Conservation (phyloP, 1,140 invertebrate genomes). For the Leptestheria dahalacensis region DNA sequence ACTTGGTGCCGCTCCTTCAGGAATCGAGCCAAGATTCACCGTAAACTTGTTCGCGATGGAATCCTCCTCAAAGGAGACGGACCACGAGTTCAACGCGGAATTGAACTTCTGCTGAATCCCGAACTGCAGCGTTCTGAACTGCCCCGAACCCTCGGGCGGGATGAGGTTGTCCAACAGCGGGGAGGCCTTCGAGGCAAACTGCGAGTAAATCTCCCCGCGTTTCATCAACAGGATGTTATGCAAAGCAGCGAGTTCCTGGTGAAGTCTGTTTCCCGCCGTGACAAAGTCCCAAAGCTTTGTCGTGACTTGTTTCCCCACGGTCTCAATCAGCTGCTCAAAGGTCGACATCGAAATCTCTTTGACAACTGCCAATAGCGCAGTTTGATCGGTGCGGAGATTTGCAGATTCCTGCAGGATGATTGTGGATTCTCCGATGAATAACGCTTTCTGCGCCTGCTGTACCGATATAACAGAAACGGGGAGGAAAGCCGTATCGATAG, state of each 20-base stretch:
- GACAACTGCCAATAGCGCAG: background rate
- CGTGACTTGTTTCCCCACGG: background rate
- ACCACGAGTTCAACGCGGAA: background rate
- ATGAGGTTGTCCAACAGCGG: background rate
- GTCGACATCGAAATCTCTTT: background rate
- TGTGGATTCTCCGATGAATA: conserved; percentile 3
- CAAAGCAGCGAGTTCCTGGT: background rate
- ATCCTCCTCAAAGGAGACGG: background rate
- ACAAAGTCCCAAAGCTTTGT: background rate
- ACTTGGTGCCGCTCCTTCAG: background rate
- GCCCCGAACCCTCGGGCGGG: background rate
- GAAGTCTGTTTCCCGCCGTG: background rate
- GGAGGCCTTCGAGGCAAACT: background rate
- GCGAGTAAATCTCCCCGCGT: background rate
- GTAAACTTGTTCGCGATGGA: background rate
- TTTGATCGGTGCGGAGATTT: background rate
- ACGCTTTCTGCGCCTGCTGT: background rate
- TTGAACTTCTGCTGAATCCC: background rate
- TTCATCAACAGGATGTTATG: conserved; percentile 2
- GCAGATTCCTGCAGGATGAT: background rate
- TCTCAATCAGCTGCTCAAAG: background rate
- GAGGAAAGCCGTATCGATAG: background rate
- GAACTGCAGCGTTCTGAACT: background rate
- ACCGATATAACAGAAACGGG: background rate
- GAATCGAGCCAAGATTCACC: background rate